Base-by-base conservation (phyloP, 2,888 invertebrate species). In the Pterobdella sp. region DNA sequence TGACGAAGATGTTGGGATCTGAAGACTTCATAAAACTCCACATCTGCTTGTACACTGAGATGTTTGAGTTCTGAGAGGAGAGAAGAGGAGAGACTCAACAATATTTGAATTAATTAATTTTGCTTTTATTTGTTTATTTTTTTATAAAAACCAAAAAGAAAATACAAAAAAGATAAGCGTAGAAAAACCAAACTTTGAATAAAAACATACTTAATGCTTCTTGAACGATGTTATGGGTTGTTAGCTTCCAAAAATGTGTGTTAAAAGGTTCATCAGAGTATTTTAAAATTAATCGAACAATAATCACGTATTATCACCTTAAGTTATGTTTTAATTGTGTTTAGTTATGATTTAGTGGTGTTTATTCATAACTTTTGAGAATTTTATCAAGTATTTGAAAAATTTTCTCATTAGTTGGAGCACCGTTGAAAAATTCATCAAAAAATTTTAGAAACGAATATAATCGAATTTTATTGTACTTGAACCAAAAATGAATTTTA, bases 11-110 rank as follows among this genome's bases (percentile, higher is more conserved):
- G 0, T 90, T 88, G 0, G 95, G 94, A 65, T 90, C 87, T 3
- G 92, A 81, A 0, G 91, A 91, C 79, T 89, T 90, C 96, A 96
- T 97, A 79, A 91, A 90, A 0, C 91, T 90, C 92, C 94, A 96
- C 94, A 97, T 96, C 56, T 91, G 87, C 84, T 93, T 91, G 85
- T 95, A 96, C 10, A 92, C 92, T 0, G 92, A 90, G 79, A 94
- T 91, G 84, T 94, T 93, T 0, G 95, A 94, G 80, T 93, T 81
- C 85, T 85, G 76, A 1, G 32, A 49, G 4, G 37, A 31, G 1
- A 26, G 35, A 26, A 52, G 31, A 14, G 7, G 14, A 7, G n/a
- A 18, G 52, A n/a, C 52, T 18, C 14, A 14, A 49, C 18, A 18
- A 18, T 49, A 18, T 49, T 49, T 14, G 14, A n/a, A 18, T 18